Conservation (phyloP, 2,113 vertebrate species). For the Scopus umbretta region DNA sequence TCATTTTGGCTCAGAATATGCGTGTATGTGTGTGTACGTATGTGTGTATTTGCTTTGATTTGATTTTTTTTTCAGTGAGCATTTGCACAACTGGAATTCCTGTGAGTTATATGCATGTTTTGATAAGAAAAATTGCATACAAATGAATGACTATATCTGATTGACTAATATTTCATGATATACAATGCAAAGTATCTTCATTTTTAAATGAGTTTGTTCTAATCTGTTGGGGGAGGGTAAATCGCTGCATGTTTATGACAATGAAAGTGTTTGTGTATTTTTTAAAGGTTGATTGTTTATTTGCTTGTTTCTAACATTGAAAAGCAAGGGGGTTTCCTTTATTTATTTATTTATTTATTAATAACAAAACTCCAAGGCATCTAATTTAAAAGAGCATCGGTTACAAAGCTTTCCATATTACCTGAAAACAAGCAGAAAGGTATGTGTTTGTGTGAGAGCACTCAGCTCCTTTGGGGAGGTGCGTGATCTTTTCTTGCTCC, state of each 20-base stretch:
- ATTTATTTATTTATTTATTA: neutral
- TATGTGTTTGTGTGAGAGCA: neutral
- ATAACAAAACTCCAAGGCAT: conserved; percentile 10
- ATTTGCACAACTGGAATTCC: conserved; percentile 60
- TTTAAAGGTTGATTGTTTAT: neutral
- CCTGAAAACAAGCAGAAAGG: neutral
- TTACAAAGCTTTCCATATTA: neutral
- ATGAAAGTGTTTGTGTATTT: conserved; percentile 26
- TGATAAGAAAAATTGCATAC: conserved; percentile 49
- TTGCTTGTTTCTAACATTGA: conserved; percentile 26
- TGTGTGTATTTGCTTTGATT: conserved; percentile 46
- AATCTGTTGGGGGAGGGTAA: conserved; percentile 15
- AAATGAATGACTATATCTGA: conserved; percentile 51
- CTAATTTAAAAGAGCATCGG: neutral
- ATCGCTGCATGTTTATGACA: conserved; percentile 39
- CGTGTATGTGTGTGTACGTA: neutral
- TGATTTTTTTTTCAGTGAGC: conserved; percentile 51
- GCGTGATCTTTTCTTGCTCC: neutral
- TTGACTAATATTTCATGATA: conserved; percentile 52
- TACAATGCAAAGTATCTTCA: conserved; percentile 28
- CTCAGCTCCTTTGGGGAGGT: conserved; percentile 4
- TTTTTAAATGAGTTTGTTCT: conserved; percentile 17
- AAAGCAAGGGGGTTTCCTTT: neutral
- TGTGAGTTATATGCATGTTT: conserved; percentile 70
- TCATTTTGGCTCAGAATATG: conserved; percentile 35